Evolutionary conservation across 2,888 invertebrate species (phyloP).

Genomic region (Seira musarum): DNA sequence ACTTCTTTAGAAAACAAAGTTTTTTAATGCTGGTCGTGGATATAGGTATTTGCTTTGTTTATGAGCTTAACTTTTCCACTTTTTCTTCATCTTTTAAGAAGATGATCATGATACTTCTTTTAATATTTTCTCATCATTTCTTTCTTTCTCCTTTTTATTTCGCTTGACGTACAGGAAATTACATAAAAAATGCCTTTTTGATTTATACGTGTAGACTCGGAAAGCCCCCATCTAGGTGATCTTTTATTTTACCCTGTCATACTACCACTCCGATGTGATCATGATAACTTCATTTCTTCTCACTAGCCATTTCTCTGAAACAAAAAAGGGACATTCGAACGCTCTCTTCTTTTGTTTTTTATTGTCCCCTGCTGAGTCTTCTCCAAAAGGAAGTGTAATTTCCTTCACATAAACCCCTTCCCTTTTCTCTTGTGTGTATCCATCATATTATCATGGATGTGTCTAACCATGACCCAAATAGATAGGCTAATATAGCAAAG

Average conservation of each 20-base stretch:
- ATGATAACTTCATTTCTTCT: neutral
- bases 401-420: neutral
- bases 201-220: conserved; percentile 20
- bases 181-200: conserved; percentile 31
- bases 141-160: neutral
- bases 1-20: no score
- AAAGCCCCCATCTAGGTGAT: neutral
- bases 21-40: no score
- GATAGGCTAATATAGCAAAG: neutral
- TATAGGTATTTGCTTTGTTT: no score
- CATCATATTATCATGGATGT: neutral
- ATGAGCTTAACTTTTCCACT: conserved; percentile 26
- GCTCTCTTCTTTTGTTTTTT: conserved; percentile 11
- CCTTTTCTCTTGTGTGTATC: neutral
- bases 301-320: no score
- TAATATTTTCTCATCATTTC: no score
- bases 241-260: neutral
- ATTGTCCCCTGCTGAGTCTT: conserved; percentile 21
- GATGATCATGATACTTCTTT: no score
- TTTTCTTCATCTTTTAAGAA: neutral
- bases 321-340: no score
- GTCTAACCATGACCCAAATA: neutral
- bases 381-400: neutral
- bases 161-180: conserved; percentile 17
- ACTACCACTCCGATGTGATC: neutral